Percentiles rank a stretch among this genome's conserved stretches.
Evolutionary conservation across 2,888 invertebrate species (phyloP).

Genomic region (Bembecia ichneumoniformis): DNA sequence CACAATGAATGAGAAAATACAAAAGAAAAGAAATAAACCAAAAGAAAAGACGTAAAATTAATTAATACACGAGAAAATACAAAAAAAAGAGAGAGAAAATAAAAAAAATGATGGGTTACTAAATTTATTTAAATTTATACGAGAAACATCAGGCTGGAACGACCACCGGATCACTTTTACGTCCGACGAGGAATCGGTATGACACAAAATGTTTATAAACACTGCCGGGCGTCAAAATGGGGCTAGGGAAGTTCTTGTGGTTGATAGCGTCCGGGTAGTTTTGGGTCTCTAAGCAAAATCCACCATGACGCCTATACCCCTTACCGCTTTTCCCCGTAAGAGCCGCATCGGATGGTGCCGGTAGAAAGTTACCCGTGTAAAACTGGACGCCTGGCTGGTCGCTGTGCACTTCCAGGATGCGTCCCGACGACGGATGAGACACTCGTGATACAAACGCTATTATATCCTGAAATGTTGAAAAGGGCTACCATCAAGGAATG

Average conservation of each 20-base stretch:
- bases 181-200: constrained; percentile 75
- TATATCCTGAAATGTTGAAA: constrained; percentile 27
- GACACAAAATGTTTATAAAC: constrained; percentile 78
- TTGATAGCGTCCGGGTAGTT: constrained; percentile 92
- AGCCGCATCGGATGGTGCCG: constrained; percentile 56
- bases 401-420: constrained; percentile 83
- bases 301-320: constrained; percentile 81
- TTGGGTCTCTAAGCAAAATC: constrained; percentile 92
- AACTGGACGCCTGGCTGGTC: constrained; percentile 93
- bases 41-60: no score
- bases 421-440: constrained; percentile 77
- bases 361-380: constrained; percentile 85
- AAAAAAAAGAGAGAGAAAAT: no score
- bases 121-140: no score
- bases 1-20: no score
- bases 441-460: constrained; percentile 61
- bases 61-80: no score
- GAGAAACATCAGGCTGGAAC: background rate
- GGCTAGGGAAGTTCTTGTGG: constrained; percentile 81
- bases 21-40: no score
- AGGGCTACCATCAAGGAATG: no score
- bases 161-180: background rate
- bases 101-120: no score
- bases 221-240: constrained; percentile 78
- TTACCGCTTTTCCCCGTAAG: constrained; percentile 44